phyloP scores from a whole-genome alignment of 2,113 vertebrate species.

The Hydrochoerus hydrochaeris region DNA sequence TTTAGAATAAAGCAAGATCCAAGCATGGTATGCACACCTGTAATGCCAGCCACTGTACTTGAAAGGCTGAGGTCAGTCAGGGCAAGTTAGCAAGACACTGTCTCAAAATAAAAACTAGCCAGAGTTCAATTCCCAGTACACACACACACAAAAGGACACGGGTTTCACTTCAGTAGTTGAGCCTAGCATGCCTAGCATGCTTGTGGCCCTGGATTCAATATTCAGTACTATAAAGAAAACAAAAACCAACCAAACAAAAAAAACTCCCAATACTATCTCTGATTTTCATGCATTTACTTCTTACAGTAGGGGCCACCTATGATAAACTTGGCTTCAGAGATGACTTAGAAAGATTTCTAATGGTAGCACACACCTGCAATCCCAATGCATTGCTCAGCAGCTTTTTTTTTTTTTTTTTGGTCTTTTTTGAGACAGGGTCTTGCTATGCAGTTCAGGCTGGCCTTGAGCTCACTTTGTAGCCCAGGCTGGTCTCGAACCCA shows the following conservation, averaged over 20 bases:
- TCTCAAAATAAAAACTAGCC: no score
- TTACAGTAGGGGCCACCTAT: neutral
- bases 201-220: neutral
- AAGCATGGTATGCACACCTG: neutral
- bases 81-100: no score
- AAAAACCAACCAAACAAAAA: neutral
- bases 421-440: no score
- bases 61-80: neutral
- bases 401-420: no score
- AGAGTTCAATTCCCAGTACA: no score
- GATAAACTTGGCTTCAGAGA: neutral
- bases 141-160: neutral
- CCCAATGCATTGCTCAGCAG: neutral
- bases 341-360: neutral
- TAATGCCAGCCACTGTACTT: neutral
- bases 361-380: neutral
- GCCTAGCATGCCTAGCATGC: neutral
- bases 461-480: no score
- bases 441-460: no score
- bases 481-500: no score
- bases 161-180: neutral
- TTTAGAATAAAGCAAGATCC: no score
- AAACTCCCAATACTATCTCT: neutral
- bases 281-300: neutral
- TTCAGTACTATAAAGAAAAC: neutral